Conservation (phyloP, 1,140 invertebrate genomes). For the Drosophila sulfurigaster region DNA sequence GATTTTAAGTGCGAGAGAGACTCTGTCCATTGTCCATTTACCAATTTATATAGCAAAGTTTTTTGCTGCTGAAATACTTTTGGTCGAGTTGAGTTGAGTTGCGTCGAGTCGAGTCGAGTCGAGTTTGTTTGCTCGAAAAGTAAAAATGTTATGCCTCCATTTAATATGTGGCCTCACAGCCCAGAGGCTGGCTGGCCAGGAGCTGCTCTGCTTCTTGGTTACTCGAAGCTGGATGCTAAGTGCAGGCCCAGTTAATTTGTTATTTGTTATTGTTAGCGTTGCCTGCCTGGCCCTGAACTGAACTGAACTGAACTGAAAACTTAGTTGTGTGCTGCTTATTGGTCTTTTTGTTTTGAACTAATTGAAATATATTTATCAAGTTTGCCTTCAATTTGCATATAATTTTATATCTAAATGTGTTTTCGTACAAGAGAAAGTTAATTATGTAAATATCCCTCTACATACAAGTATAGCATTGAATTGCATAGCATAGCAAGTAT, state of each 20-base stretch:
- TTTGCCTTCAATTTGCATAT: constrained; percentile 68
- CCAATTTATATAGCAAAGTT: constrained; percentile 57
- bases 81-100: constrained; percentile 25
- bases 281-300: neutral
- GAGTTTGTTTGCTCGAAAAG: constrained; percentile 48
- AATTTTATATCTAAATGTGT: constrained; percentile 32
- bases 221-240: constrained; percentile 1
- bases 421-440: constrained; percentile 31
- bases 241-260: constrained; percentile 69
- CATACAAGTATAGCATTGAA: neutral
- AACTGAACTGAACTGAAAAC: neutral
- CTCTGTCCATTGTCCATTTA: constrained; percentile 51
- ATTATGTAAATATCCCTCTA: constrained; percentile 18
- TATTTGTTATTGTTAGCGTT: constrained; percentile 77
- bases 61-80: constrained; percentile 59
- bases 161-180: constrained; percentile 60
- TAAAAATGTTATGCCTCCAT: constrained; percentile 65
- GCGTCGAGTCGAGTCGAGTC: constrained; percentile 27
- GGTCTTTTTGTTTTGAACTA: constrained; percentile 32
- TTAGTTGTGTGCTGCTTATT: constrained; percentile 23
- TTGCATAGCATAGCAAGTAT: neutral
- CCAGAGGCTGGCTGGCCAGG: neutral
- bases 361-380: constrained; percentile 75
- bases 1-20: constrained; percentile 54
- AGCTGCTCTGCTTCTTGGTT: neutral